Evolutionary conservation across 2,797 vertebrate genomes (phyloP).

Genomic region (Ibycter americanus): DNA sequence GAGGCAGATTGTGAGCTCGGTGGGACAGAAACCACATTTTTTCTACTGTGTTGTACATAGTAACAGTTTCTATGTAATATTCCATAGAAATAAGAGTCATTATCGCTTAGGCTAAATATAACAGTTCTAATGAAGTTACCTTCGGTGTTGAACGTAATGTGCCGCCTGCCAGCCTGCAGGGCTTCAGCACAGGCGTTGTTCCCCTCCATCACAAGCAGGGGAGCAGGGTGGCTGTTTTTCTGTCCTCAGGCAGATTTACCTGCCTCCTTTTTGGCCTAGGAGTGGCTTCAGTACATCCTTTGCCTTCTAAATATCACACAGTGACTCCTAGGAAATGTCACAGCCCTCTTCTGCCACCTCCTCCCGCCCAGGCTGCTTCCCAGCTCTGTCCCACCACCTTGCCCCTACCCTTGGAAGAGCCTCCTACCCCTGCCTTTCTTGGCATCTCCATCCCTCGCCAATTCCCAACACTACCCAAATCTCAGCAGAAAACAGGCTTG

Average conservation of each 20-base stretch:
- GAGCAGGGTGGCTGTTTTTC: background rate
- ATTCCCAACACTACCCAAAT: background rate
- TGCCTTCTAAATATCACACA: background rate
- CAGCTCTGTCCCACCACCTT: background rate
- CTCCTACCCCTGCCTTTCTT: background rate
- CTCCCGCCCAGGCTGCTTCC: background rate
- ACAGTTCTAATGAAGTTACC: conserved; percentile 55
- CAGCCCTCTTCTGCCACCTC: background rate
- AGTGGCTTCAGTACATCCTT: background rate
- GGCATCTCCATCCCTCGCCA: background rate
- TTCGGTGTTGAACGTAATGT: conserved; percentile 35
- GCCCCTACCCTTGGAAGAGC: background rate
- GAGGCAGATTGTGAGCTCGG: conserved; percentile 40
- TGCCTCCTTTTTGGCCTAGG: background rate
- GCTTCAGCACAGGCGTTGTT: background rate
- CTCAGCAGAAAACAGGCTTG: background rate
- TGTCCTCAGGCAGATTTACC: background rate
- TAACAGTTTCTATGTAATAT: conserved; percentile 66
- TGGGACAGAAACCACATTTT: conserved; percentile 48
- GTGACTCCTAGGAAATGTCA: background rate
- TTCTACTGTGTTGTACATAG: conserved; percentile 45
- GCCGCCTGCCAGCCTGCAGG: background rate
- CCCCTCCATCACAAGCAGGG: background rate
- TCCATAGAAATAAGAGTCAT: conserved; percentile 43
- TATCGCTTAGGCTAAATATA: conserved; percentile 47